phyloP scores from a whole-genome alignment of 2,888 invertebrate species.

The Latheticus oryzae region DNA sequence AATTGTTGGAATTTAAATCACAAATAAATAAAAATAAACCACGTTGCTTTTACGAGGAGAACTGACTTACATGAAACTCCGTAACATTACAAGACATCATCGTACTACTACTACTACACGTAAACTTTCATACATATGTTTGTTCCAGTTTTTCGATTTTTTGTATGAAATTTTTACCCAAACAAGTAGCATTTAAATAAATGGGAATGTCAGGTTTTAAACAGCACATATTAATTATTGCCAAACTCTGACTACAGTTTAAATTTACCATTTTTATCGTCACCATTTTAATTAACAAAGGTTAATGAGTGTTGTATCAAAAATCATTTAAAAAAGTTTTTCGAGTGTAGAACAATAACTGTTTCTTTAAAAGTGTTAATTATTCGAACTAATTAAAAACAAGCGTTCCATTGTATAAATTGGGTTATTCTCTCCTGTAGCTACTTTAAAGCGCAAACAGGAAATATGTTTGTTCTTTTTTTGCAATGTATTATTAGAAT shows the following conservation, averaged over 20 bases:
- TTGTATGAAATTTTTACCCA: too few species aligned
- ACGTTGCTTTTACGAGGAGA: constrained; percentile 20
- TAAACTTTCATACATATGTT: constrained; percentile 24
- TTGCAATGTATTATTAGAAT: constrained; percentile 32
- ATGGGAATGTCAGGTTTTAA: not conserved
- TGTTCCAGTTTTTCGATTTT: constrained; percentile 19
- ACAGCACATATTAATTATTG: not conserved
- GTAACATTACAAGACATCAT: constrained; percentile 10
- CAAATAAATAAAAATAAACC: constrained; percentile 25
- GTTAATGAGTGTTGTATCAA: not conserved
- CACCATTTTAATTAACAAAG: constrained; percentile 5
- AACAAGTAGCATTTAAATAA: not conserved
- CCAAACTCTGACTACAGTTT: not conserved
- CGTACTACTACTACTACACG: constrained; percentile 8
- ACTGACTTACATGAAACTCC: constrained; percentile 14
- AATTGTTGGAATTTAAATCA: constrained; percentile 32
- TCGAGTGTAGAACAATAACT: constrained; percentile 1
- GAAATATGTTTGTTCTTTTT: constrained; percentile 32
- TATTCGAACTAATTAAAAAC: constrained; percentile 18
- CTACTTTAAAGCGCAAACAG: constrained; percentile 16
- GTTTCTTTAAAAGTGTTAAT: constrained; percentile 13
- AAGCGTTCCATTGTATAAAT: constrained; percentile 28
- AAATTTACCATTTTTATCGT: constrained; percentile 5
- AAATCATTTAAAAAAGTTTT: constrained; percentile 11
- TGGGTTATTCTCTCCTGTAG: too few species aligned